Evolutionary conservation across 2,113 vertebrate genomes (phyloP).

Genomic region (Chinchilla lanigera): DNA sequence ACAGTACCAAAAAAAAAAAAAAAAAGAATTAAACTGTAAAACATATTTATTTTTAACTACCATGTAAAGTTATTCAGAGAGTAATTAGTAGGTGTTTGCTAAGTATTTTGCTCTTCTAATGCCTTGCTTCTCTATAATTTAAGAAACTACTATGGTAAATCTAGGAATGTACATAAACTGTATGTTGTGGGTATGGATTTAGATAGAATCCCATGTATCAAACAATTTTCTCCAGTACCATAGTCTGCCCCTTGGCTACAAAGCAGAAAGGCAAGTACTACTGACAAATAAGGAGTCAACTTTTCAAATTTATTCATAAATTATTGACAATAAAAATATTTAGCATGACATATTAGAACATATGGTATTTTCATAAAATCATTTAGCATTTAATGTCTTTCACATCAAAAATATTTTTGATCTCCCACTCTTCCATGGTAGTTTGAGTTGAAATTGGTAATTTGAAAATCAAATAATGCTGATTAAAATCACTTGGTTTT

Average conservation of each 20-base stretch:
- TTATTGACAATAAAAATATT: background rate
- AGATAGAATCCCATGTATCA: background rate
- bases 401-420: background rate
- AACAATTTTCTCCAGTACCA: background rate
- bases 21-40: background rate
- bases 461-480: slow-evolving; percentile 38
- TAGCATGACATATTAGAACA: background rate
- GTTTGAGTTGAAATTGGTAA: background rate
- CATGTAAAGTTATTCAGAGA: background rate
- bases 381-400: background rate
- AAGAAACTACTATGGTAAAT: background rate
- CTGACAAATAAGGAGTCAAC: background rate
- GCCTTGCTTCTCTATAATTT: background rate
- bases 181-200: background rate
- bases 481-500: background rate
- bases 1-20: too few species aligned
- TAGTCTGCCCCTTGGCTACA: background rate
- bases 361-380: background rate
- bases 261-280: background rate
- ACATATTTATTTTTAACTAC: background rate
- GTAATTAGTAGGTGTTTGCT: background rate
- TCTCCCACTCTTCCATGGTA: background rate
- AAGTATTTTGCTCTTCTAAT: background rate
- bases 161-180: background rate
- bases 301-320: background rate